Evolutionary conservation across 2,797 vertebrate genomes (phyloP).

Genomic region (Pterois miles): DNA sequence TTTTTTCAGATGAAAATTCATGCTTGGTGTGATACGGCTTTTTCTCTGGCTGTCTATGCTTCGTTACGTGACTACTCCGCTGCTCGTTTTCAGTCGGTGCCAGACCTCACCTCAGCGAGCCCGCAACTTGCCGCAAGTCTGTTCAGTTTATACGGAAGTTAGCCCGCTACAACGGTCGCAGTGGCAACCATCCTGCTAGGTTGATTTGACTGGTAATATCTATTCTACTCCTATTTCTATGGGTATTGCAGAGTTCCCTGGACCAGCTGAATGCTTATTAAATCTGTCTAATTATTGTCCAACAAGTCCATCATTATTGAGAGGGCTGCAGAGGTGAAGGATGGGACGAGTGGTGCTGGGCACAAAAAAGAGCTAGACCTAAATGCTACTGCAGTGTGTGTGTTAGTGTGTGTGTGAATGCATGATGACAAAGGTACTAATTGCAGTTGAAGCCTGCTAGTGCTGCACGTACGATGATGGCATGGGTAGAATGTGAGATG

Average conservation of each 20-base stretch:
- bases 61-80: rapidly evolving
- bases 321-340: constrained; percentile 47
- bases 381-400: constrained; percentile 22
- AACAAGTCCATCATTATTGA: constrained; percentile 60
- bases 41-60: no score
- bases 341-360: constrained; percentile 25
- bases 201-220: background rate
- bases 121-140: background rate
- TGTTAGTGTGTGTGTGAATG: background rate
- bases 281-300: constrained; percentile 67
- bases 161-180: background rate
- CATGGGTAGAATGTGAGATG: constrained; percentile 64
- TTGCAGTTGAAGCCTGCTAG: constrained; percentile 65
- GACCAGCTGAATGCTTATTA: constrained; percentile 54
- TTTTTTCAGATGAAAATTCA: no score
- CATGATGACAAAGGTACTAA: constrained; percentile 62
- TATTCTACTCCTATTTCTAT: background rate
- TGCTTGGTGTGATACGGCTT: no score
- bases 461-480: constrained; percentile 45
- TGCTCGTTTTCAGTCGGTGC: background rate
- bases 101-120: background rate
- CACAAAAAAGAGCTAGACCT: constrained; percentile 21
- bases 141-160: background rate
- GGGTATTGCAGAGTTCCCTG: constrained; percentile 21
- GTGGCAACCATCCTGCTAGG: background rate